Percentiles rank a stretch among this genome's conserved stretches.
phyloP scores from a whole-genome alignment of 30 jellyfish, hydroid and myxozoan species.

The Morbakka virulenta region DNA sequence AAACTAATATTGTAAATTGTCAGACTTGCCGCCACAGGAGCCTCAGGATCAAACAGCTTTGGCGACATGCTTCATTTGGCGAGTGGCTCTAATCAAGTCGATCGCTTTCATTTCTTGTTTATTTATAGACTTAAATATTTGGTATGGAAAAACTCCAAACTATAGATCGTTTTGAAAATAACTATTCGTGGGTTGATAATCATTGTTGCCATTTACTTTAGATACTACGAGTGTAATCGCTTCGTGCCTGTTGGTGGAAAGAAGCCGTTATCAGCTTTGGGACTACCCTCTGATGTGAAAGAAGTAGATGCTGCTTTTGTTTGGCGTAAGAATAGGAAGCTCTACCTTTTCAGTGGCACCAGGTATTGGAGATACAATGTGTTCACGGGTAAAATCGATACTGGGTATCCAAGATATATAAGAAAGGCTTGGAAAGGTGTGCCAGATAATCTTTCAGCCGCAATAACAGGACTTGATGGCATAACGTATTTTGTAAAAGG shows the following conservation, averaged over 20 bases:
- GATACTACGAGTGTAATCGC: slow-evolving; percentile 52
- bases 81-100: no score
- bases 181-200: not conserved
- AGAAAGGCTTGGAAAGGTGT: slow-evolving; percentile 50
- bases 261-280: slow-evolving; percentile 17
- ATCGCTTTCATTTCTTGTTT: no score
- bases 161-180: not conserved
- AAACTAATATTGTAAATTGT: no score
- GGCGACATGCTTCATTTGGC: no score
- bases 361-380: slow-evolving; percentile 66
- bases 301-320: slow-evolving; percentile 39
- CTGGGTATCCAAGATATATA: slow-evolving; percentile 49
- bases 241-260: slow-evolving; percentile 45
- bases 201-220: no score
- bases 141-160: not conserved
- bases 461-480: slow-evolving; percentile 48
- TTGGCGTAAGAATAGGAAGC: slow-evolving; percentile 52
- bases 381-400: not conserved
- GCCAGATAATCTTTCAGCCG: slow-evolving; percentile 49
- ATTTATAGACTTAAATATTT: no score
- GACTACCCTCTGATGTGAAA: slow-evolving; percentile 26
- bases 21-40: no score
- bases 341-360: slow-evolving; percentile 30
- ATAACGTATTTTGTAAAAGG: slow-evolving; percentile 40
- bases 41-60: no score